Evolutionary conservation across 2,888 invertebrate species (phyloP).

Genomic region (Bembecia ichneumoniformis): DNA sequence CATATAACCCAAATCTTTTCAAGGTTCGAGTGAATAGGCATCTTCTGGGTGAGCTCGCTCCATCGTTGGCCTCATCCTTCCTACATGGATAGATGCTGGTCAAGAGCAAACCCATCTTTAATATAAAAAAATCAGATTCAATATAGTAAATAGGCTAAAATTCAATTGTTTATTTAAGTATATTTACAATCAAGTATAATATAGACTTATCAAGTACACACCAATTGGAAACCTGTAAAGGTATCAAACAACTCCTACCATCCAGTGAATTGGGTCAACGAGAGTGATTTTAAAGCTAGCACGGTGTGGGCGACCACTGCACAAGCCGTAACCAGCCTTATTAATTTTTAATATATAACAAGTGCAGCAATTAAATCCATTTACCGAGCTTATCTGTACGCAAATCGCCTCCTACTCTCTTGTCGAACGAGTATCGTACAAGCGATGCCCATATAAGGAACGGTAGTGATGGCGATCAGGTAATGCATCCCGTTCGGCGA

Average conservation of each 20-base stretch:
- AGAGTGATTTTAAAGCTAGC: not conserved
- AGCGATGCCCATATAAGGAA: slow-evolving; percentile 32
- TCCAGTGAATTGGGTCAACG: slow-evolving; percentile 22
- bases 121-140: too few species aligned
- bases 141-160: too few species aligned
- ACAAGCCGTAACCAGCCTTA: slow-evolving; percentile 6
- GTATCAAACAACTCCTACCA: slow-evolving; percentile 19
- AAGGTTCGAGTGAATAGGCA: too few species aligned
- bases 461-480: slow-evolving; percentile 18
- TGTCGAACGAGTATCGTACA: slow-evolving; percentile 5
- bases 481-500: slow-evolving; percentile 23
- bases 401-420: not conserved
- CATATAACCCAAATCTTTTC: too few species aligned
- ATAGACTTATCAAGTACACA: not conserved
- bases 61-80: too few species aligned
- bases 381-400: not conserved
- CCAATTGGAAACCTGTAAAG: not conserved
- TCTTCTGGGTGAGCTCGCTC: too few species aligned
- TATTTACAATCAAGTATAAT: not conserved
- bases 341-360: slow-evolving; percentile 10
- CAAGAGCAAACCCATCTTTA: too few species aligned
- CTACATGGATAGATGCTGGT: too few species aligned
- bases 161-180: not conserved
- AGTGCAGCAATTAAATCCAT: slow-evolving; percentile 3
- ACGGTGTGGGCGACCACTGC: slow-evolving; percentile 16